Conservation (phyloP, 1,140 invertebrate species). For the Lepidotrigona ventralis region DNA sequence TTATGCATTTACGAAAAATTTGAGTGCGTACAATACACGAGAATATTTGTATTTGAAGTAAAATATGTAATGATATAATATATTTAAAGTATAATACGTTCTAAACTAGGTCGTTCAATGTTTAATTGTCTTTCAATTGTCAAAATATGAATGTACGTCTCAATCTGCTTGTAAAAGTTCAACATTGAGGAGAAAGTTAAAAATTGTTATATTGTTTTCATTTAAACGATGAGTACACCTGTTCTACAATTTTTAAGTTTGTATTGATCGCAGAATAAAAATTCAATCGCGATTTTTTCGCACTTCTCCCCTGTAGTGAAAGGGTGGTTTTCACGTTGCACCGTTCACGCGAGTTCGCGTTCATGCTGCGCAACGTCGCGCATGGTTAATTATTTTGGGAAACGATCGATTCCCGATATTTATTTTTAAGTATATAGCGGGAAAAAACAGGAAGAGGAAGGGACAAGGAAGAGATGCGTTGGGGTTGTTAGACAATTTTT, state of each 20-base stretch:
- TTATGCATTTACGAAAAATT: too few species aligned
- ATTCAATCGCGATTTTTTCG: neutral
- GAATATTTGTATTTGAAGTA: too few species aligned
- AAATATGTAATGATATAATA: too few species aligned
- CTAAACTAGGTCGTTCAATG: too few species aligned
- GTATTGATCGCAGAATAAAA: neutral
- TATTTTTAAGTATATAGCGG: conserved; percentile 39
- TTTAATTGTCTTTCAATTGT: too few species aligned
- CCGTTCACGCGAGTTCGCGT: neutral
- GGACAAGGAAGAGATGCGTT: conserved; percentile 41
- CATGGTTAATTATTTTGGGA: conserved; percentile 49
- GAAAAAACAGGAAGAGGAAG: conserved; percentile 51
- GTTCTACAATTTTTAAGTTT: neutral
- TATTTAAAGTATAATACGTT: too few species aligned
- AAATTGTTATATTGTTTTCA: neutral
- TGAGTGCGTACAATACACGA: too few species aligned
- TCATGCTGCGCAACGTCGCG: conserved; percentile 1
- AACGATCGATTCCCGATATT: conserved; percentile 45
- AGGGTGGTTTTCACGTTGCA: conserved; percentile 11
- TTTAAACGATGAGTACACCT: neutral
- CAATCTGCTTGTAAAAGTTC: too few species aligned
- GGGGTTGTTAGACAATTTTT: conserved; percentile 48
- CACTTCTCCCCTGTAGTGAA: neutral
- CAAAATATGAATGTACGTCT: too few species aligned
- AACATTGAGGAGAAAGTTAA: too few species aligned